Percentiles rank a stretch among this genome's conserved stretches.
Evolutionary conservation across 2,888 invertebrate genomes (phyloP).

Genomic region (Dorcus parallelipipedus): DNA sequence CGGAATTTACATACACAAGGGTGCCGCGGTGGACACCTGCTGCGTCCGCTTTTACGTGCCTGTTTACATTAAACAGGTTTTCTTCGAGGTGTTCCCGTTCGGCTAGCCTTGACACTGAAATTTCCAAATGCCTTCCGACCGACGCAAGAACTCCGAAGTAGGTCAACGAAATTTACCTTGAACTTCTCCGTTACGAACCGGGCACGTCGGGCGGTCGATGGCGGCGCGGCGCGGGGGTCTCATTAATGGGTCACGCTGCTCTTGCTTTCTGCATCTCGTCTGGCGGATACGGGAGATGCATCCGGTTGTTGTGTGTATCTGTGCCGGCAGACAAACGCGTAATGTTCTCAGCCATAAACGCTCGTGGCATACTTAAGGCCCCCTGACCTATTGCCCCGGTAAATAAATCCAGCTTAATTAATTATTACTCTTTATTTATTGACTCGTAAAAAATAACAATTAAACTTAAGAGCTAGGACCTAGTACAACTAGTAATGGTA

Average conservation of each 20-base stretch:
- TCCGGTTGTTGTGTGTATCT: background rate
- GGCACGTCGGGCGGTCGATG: background rate
- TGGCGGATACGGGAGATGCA: conserved; percentile 3
- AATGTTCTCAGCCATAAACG: background rate
- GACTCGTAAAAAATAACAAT: conserved; percentile 41
- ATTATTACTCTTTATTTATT: conserved; percentile 28
- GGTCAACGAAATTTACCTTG: conserved; percentile 14
- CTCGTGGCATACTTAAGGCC: too few species aligned
- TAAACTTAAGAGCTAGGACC: conserved; percentile 34
- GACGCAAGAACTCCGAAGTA: conserved; percentile 1
- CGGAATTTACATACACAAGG: too few species aligned
- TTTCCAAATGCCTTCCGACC: conserved; percentile 4
- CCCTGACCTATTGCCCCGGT: too few species aligned
- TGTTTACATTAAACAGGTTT: background rate
- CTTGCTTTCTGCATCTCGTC: conserved; percentile 5
- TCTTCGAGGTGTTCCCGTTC: conserved; percentile 8
- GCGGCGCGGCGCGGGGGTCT: background rate
- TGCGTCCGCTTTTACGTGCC: background rate
- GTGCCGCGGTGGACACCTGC: background rate
- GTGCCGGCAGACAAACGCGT: background rate
- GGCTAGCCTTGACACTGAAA: conserved; percentile 11
- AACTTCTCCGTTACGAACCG: conserved; percentile 4
- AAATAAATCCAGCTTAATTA: too few species aligned
- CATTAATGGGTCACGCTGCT: conserved; percentile 11
- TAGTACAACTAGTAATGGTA: conserved; percentile 38